Percentiles rank a stretch among this genome's conserved stretches.
Evolutionary conservation across 1,140 invertebrate genomes (phyloP).

Genomic region (Zaprionus gabonicus): DNA sequence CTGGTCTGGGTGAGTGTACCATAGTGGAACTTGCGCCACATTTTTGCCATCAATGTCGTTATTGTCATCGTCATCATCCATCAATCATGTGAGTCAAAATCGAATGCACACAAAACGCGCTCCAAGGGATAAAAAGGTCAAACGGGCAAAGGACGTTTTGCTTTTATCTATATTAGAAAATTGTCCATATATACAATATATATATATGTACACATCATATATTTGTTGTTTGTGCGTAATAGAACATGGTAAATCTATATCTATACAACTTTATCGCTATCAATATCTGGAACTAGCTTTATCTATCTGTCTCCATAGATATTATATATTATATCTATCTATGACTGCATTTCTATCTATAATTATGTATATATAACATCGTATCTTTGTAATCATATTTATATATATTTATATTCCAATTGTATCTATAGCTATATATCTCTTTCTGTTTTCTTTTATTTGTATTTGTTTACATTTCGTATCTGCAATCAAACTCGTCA

Average conservation of each 20-base stretch:
- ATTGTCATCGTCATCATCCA: constrained; percentile 32
- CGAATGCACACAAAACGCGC: constrained; percentile 18
- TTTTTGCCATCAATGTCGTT: constrained; percentile 11
- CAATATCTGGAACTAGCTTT: not conserved
- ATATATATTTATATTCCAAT: not conserved
- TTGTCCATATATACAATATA: not conserved
- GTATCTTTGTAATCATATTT: not conserved
- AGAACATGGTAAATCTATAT: not conserved
- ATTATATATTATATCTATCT: not conserved
- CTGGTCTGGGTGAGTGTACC: not conserved
- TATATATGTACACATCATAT: not conserved
- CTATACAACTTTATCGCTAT: not conserved
- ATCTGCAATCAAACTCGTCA: not conserved
- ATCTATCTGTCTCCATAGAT: not conserved
- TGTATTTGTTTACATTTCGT: no score
- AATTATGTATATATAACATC: not conserved
- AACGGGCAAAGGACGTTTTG: constrained; percentile 12
- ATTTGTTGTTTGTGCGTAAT: not conserved
- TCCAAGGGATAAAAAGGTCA: constrained; percentile 39
- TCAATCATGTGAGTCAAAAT: constrained; percentile 43
- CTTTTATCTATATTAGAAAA: constrained; percentile 12
- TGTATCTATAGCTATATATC: not conserved
- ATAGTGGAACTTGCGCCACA: constrained; percentile 2
- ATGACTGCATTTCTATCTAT: constrained; percentile 1
- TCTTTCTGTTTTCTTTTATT: not conserved